These are phyloP conservation scores for Andrena bicolor DNA, from an alignment of 2,888 invertebrate species.

Conservation along the genomic window DNA sequence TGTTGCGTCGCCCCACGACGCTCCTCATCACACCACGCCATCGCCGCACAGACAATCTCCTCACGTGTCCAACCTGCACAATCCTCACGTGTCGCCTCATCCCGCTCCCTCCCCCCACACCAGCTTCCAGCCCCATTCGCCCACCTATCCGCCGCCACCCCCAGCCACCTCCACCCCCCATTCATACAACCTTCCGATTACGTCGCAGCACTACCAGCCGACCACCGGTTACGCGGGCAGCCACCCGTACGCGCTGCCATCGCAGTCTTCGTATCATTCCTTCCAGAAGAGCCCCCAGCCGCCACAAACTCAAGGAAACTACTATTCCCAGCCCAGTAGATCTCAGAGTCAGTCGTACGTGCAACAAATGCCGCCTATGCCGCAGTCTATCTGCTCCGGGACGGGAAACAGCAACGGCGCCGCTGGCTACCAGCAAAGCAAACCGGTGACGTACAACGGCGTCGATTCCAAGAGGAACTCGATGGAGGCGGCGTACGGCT, in stretches of 20 bases:
- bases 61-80: conserved; percentile 75
- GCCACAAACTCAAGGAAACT: conserved; percentile 66
- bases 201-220: conserved; percentile 85
- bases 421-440: conserved; percentile 69
- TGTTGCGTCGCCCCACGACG: conserved; percentile 67
- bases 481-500: conserved; percentile 72
- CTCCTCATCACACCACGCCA: conserved; percentile 73
- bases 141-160: conserved; percentile 85
- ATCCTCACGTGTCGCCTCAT: conserved; percentile 78
- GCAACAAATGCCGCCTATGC: conserved; percentile 64
- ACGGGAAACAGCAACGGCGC: conserved; percentile 52
- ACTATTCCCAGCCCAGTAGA: conserved; percentile 74
- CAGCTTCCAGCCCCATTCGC: conserved; percentile 85
- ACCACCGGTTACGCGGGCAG: conserved; percentile 76
- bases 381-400: conserved; percentile 61
- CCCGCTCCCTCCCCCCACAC: conserved; percentile 81
- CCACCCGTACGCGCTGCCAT: conserved; percentile 81
- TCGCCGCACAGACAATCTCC: conserved; percentile 79
- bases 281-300: conserved; percentile 79
- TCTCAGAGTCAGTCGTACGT: conserved; percentile 70
- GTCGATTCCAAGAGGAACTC: conserved; percentile 74
- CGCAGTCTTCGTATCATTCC: conserved; percentile 82
- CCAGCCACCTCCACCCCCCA: conserved; percentile 86
- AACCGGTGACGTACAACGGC: conserved; percentile 77
- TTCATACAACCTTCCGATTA: conserved; percentile 83